Evolutionary conservation across 2,888 invertebrate genomes (phyloP).

Genomic region (Cataglyphis rosenhaueri): DNA sequence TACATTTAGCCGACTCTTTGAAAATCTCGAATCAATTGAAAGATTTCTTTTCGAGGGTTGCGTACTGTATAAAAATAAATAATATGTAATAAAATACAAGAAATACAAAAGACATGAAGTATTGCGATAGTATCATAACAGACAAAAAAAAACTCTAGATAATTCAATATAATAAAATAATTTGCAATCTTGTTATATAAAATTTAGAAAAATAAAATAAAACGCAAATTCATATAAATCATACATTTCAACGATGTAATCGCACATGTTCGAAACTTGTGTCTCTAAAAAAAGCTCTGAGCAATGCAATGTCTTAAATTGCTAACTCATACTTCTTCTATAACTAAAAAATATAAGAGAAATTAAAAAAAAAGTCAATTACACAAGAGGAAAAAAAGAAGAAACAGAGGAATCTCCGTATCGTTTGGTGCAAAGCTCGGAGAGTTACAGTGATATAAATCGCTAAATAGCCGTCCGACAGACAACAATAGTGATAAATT

Average conservation of each 20-base stretch:
- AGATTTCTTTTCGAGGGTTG: slow-evolving; percentile 8
- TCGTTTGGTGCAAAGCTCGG: not conserved
- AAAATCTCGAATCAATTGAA: slow-evolving; percentile 6
- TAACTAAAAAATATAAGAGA: not conserved
- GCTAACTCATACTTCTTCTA: not conserved
- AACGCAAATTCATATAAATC: not conserved
- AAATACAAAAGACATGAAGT: not conserved
- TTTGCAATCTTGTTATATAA: not conserved
- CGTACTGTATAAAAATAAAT: slow-evolving; percentile 36
- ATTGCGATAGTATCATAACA: not conserved
- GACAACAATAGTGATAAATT: slow-evolving; percentile 24
- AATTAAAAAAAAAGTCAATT: not conserved
- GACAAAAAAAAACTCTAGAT: not conserved
- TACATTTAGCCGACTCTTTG: slow-evolving; percentile 13
- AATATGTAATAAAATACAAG: slow-evolving; percentile 19
- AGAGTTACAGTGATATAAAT: slow-evolving; percentile 34
- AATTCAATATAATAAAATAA: slow-evolving; percentile 5
- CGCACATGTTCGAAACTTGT: not conserved
- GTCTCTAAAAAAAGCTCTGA: not conserved
- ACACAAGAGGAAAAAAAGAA: not conserved
- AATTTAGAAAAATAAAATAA: not conserved
- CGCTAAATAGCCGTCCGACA: not conserved
- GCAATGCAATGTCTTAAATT: not conserved
- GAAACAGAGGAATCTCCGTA: not conserved
- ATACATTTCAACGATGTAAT: not conserved